These are phyloP conservation scores for Nemapogon koenigi DNA, from an alignment of 2,888 invertebrate species.

Conservation along the genomic window DNA sequence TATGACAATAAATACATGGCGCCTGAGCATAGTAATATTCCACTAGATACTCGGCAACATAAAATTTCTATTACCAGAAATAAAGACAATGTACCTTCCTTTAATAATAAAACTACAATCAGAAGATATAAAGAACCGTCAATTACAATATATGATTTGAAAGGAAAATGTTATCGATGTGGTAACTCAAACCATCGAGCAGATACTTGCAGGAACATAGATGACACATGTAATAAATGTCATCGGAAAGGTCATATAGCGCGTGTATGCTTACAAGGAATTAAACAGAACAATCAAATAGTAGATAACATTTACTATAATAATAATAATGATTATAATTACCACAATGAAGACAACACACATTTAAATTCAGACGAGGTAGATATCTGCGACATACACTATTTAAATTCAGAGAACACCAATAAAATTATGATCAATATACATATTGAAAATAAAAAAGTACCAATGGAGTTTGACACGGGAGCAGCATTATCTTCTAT, in stretches of 20 bases:
- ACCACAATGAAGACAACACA: too few relatives aligned
- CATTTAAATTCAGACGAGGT: conserved; percentile 1
- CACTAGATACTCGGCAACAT: too few relatives aligned
- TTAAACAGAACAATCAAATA: background rate
- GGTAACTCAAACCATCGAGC: background rate
- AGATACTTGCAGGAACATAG: background rate
- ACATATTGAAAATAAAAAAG: conserved; percentile 15
- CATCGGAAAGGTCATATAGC: background rate
- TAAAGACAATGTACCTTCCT: background rate
- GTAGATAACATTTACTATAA: too few relatives aligned
- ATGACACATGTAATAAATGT: background rate
- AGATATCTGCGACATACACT: too few relatives aligned
- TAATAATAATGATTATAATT: too few relatives aligned
- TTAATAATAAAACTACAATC: background rate
- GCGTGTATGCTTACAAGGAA: conserved; percentile 1
- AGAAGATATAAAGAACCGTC: background rate
- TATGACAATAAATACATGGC: background rate
- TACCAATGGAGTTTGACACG: conserved; percentile 13
- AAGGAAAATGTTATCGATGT: conserved; percentile 1
- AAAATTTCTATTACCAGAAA: background rate
- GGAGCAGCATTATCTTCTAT: conserved; percentile 13
- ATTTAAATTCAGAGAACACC: too few relatives aligned
- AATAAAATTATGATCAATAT: conserved; percentile 4
- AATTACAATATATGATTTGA: too few relatives aligned
- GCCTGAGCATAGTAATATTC: too few relatives aligned